Conservation (phyloP, 1,140 invertebrate genomes). For the Heliconius eleuchia region DNA sequence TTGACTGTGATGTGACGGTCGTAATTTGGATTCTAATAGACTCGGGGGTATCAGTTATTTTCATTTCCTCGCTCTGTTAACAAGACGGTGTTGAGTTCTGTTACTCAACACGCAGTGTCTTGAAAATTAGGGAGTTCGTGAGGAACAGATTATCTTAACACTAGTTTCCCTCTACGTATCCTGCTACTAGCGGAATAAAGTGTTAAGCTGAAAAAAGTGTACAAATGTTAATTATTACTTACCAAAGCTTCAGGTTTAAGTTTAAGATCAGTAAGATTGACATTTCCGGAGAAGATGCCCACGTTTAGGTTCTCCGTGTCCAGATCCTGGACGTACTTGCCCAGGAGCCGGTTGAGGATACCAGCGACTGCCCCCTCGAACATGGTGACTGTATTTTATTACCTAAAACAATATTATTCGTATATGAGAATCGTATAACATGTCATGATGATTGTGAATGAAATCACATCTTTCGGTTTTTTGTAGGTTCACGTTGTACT, state of each 20-base stretch:
- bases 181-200: too few species aligned
- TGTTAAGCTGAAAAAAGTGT: neutral
- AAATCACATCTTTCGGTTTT: too few species aligned
- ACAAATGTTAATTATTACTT: conserved; percentile 49
- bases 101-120: neutral
- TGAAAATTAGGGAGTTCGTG: neutral
- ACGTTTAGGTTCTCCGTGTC: conserved; percentile 92
- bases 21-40: too few species aligned
- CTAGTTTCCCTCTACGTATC: neutral
- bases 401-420: conserved; percentile 13
- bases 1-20: too few species aligned
- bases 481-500: too few species aligned
- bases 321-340: conserved; percentile 91
- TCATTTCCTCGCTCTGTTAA: too few species aligned
- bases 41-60: too few species aligned
- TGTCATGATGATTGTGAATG: too few species aligned
- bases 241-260: conserved; percentile 91
- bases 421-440: too few species aligned
- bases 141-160: neutral
- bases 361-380: conserved; percentile 90
- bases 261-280: conserved; percentile 88
- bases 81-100: too few species aligned
- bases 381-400: conserved; percentile 77
- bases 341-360: conserved; percentile 89
- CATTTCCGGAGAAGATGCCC: conserved; percentile 90